These are phyloP conservation scores for Pantherophis alleghaniensis DNA, from an alignment of 2,797 vertebrate species.

Conservation along the genomic window DNA sequence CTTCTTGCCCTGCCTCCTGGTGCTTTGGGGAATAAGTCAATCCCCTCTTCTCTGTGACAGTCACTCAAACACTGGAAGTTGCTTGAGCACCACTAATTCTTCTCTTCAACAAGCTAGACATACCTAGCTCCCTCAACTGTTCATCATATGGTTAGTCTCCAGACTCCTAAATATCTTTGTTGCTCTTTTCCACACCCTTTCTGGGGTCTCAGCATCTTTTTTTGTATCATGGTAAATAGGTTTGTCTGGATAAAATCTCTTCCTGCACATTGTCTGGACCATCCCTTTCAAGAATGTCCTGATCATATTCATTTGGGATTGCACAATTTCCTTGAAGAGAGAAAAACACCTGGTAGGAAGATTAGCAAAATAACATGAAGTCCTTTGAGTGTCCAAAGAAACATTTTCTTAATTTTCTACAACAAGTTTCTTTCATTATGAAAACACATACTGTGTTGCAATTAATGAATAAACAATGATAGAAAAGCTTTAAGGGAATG, in stretches of 20 bases:
- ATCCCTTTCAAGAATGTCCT: neutral
- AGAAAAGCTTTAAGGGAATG: neutral
- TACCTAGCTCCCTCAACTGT: too few relatives aligned
- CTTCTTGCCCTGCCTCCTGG: neutral
- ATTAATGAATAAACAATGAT: neutral
- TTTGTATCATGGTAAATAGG: neutral
- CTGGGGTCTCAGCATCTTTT: too few relatives aligned
- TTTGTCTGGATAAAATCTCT: neutral
- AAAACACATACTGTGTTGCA: neutral
- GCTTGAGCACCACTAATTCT: too few relatives aligned
- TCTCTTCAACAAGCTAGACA: too few relatives aligned
- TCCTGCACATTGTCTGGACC: neutral
- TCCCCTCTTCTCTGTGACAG: too few relatives aligned
- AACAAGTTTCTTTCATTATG: neutral
- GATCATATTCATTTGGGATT: neutral
- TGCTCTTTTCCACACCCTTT: too few relatives aligned
- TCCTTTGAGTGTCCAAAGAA: neutral
- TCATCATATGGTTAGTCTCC: too few relatives aligned
- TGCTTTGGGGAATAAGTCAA: too few relatives aligned
- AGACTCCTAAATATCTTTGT: too few relatives aligned
- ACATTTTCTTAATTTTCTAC: neutral
- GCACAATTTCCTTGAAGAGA: constrained; percentile 5
- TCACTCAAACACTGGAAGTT: too few relatives aligned
- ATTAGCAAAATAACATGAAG: neutral
- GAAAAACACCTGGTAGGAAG: neutral